Evolutionary conservation across 1,140 invertebrate species (phyloP).

Genomic region (Episyrphus balteatus): DNA sequence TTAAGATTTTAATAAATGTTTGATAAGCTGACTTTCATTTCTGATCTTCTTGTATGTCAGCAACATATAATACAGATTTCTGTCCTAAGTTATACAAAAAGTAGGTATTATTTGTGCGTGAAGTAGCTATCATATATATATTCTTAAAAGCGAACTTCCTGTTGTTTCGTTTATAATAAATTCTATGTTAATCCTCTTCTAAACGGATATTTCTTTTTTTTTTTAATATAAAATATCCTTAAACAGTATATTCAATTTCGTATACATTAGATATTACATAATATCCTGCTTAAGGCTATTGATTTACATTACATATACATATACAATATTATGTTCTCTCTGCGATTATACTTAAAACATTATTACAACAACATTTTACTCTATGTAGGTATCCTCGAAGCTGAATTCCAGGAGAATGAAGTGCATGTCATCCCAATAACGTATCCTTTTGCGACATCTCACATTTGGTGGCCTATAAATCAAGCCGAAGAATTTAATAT

Average conservation of each 20-base stretch:
- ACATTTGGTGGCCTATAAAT: constrained; percentile 73
- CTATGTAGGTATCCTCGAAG: constrained; percentile 54
- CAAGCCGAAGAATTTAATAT: constrained; percentile 59
- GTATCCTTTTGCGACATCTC: constrained; percentile 78
- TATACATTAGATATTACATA: too few species aligned
- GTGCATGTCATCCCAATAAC: constrained; percentile 83
- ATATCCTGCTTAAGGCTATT: too few species aligned
- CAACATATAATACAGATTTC: too few species aligned
- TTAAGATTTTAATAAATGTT: too few species aligned
- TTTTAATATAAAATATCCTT: not conserved
- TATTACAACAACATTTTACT: constrained; percentile 24
- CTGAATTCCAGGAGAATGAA: constrained; percentile 71
- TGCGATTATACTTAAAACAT: not conserved
- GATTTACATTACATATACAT: too few species aligned
- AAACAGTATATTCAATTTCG: not conserved
- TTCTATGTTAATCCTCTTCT: not conserved
- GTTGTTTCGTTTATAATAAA: not conserved
- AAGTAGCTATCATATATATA: too few species aligned
- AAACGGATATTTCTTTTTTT: not conserved
- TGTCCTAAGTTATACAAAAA: too few species aligned
- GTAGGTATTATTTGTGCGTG: too few species aligned
- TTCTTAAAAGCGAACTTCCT: too few species aligned
- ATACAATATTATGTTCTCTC: not conserved
- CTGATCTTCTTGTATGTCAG: too few species aligned
- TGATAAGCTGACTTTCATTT: too few species aligned